Percentiles rank a stretch among this genome's conserved stretches.
These are phyloP conservation scores for Zhengitettix transpicula DNA, from an alignment of 2,888 invertebrate species.

Conservation along the genomic window DNA sequence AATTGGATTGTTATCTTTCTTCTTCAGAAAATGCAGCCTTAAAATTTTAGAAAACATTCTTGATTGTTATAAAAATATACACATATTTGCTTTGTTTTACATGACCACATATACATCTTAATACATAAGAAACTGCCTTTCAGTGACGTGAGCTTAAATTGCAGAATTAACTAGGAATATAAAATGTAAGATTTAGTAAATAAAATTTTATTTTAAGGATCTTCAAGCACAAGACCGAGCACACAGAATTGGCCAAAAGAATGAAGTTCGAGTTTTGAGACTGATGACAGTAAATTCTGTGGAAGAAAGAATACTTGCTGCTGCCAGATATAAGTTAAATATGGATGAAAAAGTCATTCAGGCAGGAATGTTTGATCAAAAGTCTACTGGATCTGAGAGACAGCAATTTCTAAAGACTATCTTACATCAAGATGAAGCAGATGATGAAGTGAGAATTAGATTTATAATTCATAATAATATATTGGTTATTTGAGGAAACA, in stretches of 20 bases:
- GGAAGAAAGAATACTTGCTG: slow-evolving; percentile 43
- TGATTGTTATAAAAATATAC: too few relatives aligned
- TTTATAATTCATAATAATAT: neutral
- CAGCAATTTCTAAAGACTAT: slow-evolving; percentile 37
- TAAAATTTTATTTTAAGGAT: slow-evolving; percentile 24
- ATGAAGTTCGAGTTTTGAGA: slow-evolving; percentile 42
- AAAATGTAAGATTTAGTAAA: neutral
- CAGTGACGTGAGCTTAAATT: too few relatives aligned
- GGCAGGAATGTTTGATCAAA: slow-evolving; percentile 48
- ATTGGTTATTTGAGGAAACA: neutral
- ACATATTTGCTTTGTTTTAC: too few relatives aligned
- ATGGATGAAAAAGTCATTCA: slow-evolving; percentile 50
- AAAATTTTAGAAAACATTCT: too few relatives aligned
- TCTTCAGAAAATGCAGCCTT: too few relatives aligned
- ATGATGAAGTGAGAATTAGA: slow-evolving; percentile 27
- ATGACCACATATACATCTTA: too few relatives aligned
- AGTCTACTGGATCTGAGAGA: slow-evolving; percentile 41
- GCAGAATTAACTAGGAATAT: too few relatives aligned
- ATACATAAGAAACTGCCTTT: too few relatives aligned
- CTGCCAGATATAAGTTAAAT: slow-evolving; percentile 44
- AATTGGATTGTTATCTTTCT: too few relatives aligned
- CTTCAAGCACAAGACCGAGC: slow-evolving; percentile 49
- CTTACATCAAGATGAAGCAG: slow-evolving; percentile 32
- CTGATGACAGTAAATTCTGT: slow-evolving; percentile 45
- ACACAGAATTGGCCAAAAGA: slow-evolving; percentile 46